Evolutionary conservation across 2,113 vertebrate species (phyloP).

Genomic region (Ictalurus punctatus): DNA sequence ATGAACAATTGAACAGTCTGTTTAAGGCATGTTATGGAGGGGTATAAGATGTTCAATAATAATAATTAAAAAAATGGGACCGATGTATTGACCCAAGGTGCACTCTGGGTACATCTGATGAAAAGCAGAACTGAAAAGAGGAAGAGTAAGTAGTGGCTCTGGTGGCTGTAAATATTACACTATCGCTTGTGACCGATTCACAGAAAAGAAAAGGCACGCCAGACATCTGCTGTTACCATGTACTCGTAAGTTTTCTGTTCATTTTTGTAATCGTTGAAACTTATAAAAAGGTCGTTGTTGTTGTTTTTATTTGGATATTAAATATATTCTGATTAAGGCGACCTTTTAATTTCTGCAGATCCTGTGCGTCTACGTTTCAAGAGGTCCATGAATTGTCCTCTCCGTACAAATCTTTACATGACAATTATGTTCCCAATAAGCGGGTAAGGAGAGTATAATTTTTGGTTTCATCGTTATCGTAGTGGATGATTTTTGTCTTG

Average conservation of each 20-base stretch:
- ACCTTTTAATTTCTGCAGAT: conserved; percentile 28
- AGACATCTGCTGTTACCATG: conserved; percentile 18
- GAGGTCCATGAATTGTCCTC: conserved; percentile 47
- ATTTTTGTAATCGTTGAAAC: too few relatives aligned
- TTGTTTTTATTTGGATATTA: neutral
- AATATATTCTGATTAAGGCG: neutral
- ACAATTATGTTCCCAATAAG: conserved; percentile 58
- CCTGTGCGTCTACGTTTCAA: neutral
- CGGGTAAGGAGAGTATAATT: conserved; percentile 54
- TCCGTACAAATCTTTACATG: conserved; percentile 60
- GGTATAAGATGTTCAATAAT: neutral
- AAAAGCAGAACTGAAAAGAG: conserved; percentile 65
- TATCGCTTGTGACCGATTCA: neutral
- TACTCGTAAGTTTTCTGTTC: conserved; percentile 18
- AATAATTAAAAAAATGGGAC: neutral
- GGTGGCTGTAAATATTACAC: conserved; percentile 4
- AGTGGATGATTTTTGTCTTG: neutral
- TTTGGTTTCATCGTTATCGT: neutral
- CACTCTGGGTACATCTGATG: neutral
- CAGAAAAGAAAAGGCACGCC: neutral
- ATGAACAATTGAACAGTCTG: neutral
- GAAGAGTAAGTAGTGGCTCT: conserved; percentile 60
- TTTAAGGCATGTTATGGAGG: neutral
- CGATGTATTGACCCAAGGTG: neutral
- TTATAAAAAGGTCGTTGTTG: too few relatives aligned